Percentiles rank a stretch among this genome's conserved stretches.
Evolutionary conservation across 2,113 vertebrate genomes (phyloP).

Genomic region (Aleadryas rufinucha): DNA sequence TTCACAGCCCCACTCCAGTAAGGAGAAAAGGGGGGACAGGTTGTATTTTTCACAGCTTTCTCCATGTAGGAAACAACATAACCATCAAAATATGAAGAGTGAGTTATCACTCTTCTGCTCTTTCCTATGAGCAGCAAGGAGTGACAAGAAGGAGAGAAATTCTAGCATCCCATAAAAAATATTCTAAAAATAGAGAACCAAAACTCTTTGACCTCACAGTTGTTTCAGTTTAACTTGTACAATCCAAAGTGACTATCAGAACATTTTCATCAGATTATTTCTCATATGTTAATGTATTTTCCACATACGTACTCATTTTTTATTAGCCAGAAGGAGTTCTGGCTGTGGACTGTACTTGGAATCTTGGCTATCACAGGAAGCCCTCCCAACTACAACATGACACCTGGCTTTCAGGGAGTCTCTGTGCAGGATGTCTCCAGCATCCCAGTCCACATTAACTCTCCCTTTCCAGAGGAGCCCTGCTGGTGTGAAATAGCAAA

Average conservation of each 20-base stretch:
- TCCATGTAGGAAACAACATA: background rate
- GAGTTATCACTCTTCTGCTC: background rate
- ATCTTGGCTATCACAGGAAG: background rate
- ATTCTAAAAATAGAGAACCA: background rate
- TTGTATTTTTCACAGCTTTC: background rate
- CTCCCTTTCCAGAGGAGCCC: background rate
- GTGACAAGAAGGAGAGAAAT: background rate
- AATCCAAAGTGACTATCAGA: background rate
- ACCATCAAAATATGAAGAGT: background rate
- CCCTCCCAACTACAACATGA: fast-evolving
- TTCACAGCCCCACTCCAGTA: background rate
- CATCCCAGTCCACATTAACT: background rate
- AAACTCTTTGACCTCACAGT: background rate
- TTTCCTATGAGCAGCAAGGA: background rate
- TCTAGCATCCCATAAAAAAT: background rate
- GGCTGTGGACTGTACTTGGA: background rate
- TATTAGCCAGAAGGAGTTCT: background rate
- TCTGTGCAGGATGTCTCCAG: background rate
- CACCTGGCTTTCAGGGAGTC: background rate
- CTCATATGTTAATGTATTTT: background rate
- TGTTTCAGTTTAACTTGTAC: background rate
- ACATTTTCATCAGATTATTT: background rate
- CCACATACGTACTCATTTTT: background rate
- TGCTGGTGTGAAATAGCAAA: background rate
- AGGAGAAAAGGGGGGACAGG: background rate